A percentile compares a stretch with the other conserved stretches of the same genome.
These are phyloP conservation scores for Drosophila flavopinicola DNA, from an alignment of 2,888 invertebrate species.

Conservation along the genomic window DNA sequence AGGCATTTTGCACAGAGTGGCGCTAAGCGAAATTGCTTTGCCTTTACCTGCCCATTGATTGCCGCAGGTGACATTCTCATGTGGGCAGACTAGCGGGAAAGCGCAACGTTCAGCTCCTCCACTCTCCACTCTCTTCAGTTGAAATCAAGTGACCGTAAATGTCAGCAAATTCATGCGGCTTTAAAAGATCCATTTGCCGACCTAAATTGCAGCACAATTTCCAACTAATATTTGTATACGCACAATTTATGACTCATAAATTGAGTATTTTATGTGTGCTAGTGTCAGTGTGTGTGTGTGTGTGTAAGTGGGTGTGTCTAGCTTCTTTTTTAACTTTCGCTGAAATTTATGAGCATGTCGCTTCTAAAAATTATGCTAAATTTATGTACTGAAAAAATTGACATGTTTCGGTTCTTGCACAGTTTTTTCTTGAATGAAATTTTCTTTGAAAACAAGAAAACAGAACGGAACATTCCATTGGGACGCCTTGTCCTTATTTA, in stretches of 20 bases:
- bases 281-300: conserved; percentile 4
- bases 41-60: conserved; percentile 12
- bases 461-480: too few relatives aligned
- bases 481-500: not conserved
- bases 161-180: conserved; percentile 8
- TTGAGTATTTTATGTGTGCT: conserved; percentile 34
- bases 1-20: conserved; percentile 44
- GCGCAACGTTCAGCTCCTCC: not conserved
- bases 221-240: conserved; percentile 45
- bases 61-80: conserved; percentile 61
- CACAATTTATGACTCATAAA: conserved; percentile 55
- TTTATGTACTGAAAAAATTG: conserved; percentile 15
- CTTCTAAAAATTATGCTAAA: conserved; percentile 42
- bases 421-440: not conserved
- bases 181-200: conserved; percentile 20
- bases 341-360: conserved; percentile 38
- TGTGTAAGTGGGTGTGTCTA: conserved; percentile 6
- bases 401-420: conserved; percentile 15
- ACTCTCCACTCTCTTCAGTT: conserved; percentile 15
- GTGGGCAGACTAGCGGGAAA: conserved; percentile 19
- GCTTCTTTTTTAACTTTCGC: conserved; percentile 19
- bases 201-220: conserved; percentile 25
- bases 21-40: conserved; percentile 56
- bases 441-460: not conserved
- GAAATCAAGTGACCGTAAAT: conserved; percentile 49